Percentiles rank a stretch among this genome's conserved stretches.
These are phyloP conservation scores for Oxycera nigricornis DNA, from an alignment of 2,888 invertebrate species.

Conservation along the genomic window DNA sequence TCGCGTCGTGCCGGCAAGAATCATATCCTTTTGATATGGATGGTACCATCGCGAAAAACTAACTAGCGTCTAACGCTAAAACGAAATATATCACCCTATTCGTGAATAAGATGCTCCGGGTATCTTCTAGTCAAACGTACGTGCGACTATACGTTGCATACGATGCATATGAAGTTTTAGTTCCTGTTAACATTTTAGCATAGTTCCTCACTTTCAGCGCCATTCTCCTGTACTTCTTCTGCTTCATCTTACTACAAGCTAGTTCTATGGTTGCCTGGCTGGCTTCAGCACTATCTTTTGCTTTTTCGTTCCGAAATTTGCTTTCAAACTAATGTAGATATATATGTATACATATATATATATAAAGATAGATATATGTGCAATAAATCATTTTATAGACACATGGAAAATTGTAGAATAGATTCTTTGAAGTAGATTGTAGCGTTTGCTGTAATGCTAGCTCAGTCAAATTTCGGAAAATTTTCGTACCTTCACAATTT, in stretches of 20 bases:
- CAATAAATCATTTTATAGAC: slow-evolving; percentile 6
- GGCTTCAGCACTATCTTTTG: not conserved
- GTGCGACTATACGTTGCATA: not conserved
- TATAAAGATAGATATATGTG: no score
- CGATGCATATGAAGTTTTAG: not conserved
- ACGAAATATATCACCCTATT: not conserved
- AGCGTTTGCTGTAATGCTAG: not conserved
- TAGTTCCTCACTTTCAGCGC: not conserved
- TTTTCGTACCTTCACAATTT: not conserved
- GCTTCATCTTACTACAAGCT: not conserved
- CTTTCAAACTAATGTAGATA: no score
- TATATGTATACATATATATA: no score
- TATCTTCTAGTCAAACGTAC: not conserved
- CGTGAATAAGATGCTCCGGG: not conserved
- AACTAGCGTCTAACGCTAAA: not conserved
- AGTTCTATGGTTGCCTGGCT: not conserved
- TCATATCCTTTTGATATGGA: not conserved
- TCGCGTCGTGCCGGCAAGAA: not conserved
- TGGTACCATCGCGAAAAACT: not conserved
- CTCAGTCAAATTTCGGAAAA: not conserved
- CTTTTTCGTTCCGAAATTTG: not conserved
- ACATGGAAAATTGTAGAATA: not conserved
- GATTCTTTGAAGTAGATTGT: not conserved
- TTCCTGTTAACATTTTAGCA: not conserved
- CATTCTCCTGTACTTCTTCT: not conserved